Evolutionary conservation across 2,888 invertebrate genomes (phyloP).

Genomic region (Timandra comae): DNA sequence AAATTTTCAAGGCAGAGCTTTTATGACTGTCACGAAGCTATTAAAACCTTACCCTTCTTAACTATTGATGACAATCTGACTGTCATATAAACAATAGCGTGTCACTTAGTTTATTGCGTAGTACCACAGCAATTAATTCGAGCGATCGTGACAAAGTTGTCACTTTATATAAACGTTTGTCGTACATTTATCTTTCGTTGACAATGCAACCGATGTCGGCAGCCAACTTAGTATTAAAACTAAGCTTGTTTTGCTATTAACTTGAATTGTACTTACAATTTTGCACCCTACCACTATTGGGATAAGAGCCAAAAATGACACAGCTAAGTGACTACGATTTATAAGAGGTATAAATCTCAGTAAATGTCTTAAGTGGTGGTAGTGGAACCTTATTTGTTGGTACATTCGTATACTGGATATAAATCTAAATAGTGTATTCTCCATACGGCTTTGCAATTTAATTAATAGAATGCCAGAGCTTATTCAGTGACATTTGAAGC

Average conservation of each 20-base stretch:
- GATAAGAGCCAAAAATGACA: constrained; percentile 23
- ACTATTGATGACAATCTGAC: too few species aligned
- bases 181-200: constrained; percentile 58
- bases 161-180: constrained; percentile 48
- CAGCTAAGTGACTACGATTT: constrained; percentile 23
- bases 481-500: constrained; percentile 13
- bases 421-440: constrained; percentile 25
- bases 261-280: constrained; percentile 20
- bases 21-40: too few species aligned
- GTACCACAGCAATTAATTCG: constrained; percentile 29
- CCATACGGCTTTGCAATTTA: constrained; percentile 22
- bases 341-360: constrained; percentile 40
- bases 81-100: constrained; percentile 14
- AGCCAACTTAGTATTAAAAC: constrained; percentile 50
- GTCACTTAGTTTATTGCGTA: constrained; percentile 16
- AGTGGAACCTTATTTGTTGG: constrained; percentile 34
- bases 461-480: constrained; percentile 21
- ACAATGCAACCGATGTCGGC: constrained; percentile 39
- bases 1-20: too few species aligned
- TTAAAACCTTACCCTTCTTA: too few species aligned
- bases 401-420: constrained; percentile 31
- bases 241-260: constrained; percentile 36
- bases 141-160: constrained; percentile 49
- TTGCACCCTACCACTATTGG: constrained; percentile 24
- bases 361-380: constrained; percentile 42